phyloP scores from a whole-genome alignment of 1,140 invertebrate species.

The Medauroidea extradentata region DNA sequence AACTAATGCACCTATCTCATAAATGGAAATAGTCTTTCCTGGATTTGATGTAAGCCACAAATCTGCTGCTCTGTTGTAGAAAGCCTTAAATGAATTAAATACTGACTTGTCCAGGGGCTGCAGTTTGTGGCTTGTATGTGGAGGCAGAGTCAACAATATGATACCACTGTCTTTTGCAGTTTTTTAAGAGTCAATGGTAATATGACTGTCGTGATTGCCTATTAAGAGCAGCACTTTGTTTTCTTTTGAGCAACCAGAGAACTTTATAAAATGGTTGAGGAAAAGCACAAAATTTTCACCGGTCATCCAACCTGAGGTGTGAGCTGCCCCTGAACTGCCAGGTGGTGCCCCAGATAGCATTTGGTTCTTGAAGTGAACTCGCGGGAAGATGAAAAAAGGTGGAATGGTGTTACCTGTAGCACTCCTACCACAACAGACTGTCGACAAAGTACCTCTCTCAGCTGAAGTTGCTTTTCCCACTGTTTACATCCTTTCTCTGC shows the following conservation, averaged over 20 bases:
- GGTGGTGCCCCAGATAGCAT: slow-evolving; percentile 36
- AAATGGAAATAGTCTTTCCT: slow-evolving; percentile 21
- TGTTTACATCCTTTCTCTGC: neutral
- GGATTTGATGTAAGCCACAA: slow-evolving; percentile 22
- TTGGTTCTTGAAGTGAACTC: slow-evolving; percentile 22
- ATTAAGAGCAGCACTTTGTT: slow-evolving; percentile 18
- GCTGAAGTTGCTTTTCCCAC: too few species aligned
- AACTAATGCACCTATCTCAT: slow-evolving; percentile 20
- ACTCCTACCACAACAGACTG: neutral
- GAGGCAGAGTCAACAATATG: slow-evolving; percentile 28
- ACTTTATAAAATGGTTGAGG: slow-evolving; percentile 41
- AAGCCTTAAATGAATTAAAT: slow-evolving; percentile 24
- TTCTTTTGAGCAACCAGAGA: slow-evolving; percentile 6
- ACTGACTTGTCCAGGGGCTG: slow-evolving; percentile 33
- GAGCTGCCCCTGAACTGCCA: slow-evolving; percentile 39
- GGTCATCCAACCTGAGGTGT: slow-evolving; percentile 44
- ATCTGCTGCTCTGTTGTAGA: slow-evolving; percentile 21
- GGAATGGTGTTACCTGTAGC: neutral
- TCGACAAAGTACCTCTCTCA: neutral
- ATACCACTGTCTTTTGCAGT: slow-evolving; percentile 29
- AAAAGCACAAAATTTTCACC: slow-evolving; percentile 41
- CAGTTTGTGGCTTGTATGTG: slow-evolving; percentile 27
- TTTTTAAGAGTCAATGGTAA: slow-evolving; percentile 25
- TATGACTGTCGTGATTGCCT: slow-evolving; percentile 29
- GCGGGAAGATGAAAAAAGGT: slow-evolving; percentile 17